These are phyloP conservation scores for Sinopyrophorus schimmeli DNA, from an alignment of 2,888 invertebrate species.

Conservation along the genomic window DNA sequence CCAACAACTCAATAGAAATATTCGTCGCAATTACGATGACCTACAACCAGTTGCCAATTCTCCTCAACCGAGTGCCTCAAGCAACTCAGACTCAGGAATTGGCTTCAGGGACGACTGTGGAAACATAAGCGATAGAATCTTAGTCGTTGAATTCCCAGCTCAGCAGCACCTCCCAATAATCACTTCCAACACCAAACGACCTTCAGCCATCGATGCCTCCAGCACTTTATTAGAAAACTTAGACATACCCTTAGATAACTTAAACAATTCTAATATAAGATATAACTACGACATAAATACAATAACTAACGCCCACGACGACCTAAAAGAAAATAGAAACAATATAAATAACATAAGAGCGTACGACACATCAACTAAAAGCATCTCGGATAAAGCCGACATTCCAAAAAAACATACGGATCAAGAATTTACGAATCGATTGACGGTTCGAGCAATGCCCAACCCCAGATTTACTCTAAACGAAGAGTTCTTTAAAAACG, in stretches of 20 bases:
- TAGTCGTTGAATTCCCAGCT: constrained; percentile 74
- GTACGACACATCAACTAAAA: constrained; percentile 41
- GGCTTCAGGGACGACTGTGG: constrained; percentile 90
- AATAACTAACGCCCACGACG: constrained; percentile 31
- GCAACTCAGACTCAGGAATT: constrained; percentile 94
- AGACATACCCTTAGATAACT: constrained; percentile 42
- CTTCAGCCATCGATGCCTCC: constrained; percentile 48
- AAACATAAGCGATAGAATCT: constrained; percentile 78
- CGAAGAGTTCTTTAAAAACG: constrained; percentile 44
- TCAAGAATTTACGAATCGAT: constrained; percentile 45
- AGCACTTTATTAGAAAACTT: constrained; percentile 43
- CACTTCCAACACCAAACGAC: constrained; percentile 42
- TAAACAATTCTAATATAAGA: constrained; percentile 39
- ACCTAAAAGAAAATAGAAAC: constrained; percentile 36
- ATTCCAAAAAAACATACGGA: constrained; percentile 5
- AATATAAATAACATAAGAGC: constrained; percentile 52
- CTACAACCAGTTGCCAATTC: constrained; percentile 67
- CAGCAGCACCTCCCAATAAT: constrained; percentile 45
- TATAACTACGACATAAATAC: no score
- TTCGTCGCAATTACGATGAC: constrained; percentile 48
- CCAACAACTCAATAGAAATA: constrained; percentile 19
- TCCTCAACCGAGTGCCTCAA: constrained; percentile 86
- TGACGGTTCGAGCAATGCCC: constrained; percentile 71
- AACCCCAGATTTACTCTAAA: no score
- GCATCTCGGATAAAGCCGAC: constrained; percentile 9